A percentile compares a stretch with the other conserved stretches of the same genome.
Conservation (phyloP, 2,888 invertebrate species). For the Caenorhabditis drosophilae region DNA sequence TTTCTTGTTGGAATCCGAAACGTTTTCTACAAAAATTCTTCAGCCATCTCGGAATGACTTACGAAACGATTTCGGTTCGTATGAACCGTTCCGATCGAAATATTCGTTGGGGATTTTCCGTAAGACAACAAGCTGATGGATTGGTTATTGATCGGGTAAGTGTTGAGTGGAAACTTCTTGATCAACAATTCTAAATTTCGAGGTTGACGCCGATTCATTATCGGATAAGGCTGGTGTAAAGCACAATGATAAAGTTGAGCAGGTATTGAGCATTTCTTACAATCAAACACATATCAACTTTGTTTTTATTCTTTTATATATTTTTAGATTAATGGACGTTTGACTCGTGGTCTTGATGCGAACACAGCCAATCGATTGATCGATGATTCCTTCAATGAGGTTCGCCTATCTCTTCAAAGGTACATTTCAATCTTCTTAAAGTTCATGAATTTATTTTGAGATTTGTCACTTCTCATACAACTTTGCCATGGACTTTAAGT, state of each 20-base stretch:
- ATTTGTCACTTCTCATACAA: constrained; percentile 50
- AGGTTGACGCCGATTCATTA: constrained; percentile 56
- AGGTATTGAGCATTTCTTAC: constrained; percentile 24
- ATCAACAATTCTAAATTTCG: constrained; percentile 10
- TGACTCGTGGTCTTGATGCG: constrained; percentile 37
- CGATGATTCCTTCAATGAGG: constrained; percentile 40
- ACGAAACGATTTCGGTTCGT: constrained; percentile 62
- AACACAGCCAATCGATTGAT: constrained; percentile 32
- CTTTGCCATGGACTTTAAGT: constrained; percentile 54
- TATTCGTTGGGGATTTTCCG: constrained; percentile 60
- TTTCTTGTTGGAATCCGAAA: too few species aligned
- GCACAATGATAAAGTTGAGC: constrained; percentile 42
- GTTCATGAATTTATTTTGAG: constrained; percentile 31
- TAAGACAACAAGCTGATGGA: constrained; percentile 48
- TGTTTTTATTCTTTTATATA: too few species aligned
- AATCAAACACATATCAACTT: too few species aligned
- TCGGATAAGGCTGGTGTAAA: constrained; percentile 61
- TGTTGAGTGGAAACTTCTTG: neutral
- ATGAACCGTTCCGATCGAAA: constrained; percentile 60
- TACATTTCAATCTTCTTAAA: too few species aligned
- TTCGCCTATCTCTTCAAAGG: constrained; percentile 44
- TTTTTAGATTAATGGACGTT: constrained; percentile 31
- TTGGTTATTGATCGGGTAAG: constrained; percentile 42
- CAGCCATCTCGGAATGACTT: constrained; percentile 51
- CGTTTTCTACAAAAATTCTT: too few species aligned